Conservation (phyloP, 2,888 invertebrate genomes). For the Imbricaverruca yamaguchii region DNA sequence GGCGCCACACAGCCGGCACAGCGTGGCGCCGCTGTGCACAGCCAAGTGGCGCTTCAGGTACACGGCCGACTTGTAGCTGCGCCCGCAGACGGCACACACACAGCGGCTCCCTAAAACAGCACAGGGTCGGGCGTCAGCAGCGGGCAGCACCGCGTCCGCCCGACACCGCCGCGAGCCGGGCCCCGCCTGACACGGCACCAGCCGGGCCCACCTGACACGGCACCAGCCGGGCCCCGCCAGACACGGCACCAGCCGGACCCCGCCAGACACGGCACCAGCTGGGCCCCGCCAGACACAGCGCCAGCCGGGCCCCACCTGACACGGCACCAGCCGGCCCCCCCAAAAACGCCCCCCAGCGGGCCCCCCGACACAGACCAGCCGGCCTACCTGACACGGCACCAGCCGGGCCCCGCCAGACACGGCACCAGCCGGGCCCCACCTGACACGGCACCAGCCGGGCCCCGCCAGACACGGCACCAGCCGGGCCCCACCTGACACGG, state of each 20-base stretch:
- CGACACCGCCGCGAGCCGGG: no score
- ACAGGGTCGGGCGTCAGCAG: no score
- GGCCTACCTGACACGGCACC: no score
- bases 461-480: background rate
- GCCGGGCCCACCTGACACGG: no score
- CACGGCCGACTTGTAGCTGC: conserved; percentile 86
- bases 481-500: background rate
- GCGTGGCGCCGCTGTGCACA: conserved; percentile 32
- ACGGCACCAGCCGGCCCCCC: conserved; percentile 1
- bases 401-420: no score
- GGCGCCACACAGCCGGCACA: conserved; percentile 5
- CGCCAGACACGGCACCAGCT: conserved; percentile 32
- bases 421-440: no score
- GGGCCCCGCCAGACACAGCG: conserved; percentile 28
- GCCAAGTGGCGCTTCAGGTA: conserved; percentile 74
- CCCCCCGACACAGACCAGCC: background rate
- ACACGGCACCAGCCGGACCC: conserved; percentile 23
- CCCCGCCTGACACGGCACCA: background rate
- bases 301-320: conserved; percentile 28
- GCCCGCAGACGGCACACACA: conserved; percentile 53
- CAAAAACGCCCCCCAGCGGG: background rate
- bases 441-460: background rate
- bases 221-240: no score
- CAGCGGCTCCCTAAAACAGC: background rate
- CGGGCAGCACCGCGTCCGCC: no score